A percentile compares a stretch with the other conserved stretches of the same genome.
Evolutionary conservation across 2,888 invertebrate species (phyloP).

Genomic region (Ceriagrion tenellum): DNA sequence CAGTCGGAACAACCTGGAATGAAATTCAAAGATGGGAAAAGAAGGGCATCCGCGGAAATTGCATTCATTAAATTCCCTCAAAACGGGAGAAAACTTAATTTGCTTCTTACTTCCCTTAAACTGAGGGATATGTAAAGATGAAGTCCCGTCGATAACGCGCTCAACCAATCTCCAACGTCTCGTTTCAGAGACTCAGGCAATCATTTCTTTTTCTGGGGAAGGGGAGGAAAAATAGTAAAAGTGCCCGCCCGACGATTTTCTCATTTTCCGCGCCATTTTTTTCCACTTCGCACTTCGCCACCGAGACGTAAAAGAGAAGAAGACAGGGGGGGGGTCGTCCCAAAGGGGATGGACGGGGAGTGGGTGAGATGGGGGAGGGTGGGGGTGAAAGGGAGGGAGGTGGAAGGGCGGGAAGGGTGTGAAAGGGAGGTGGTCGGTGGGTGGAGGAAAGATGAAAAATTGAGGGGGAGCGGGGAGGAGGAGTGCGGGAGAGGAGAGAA

Average conservation of each 20-base stretch:
- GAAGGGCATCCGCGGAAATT: background rate
- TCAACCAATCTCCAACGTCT: background rate
- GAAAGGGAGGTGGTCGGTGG: background rate
- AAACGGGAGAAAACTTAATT: background rate
- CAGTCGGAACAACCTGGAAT: background rate
- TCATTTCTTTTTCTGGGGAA: background rate
- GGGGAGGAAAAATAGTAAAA: background rate
- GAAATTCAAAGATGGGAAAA: background rate
- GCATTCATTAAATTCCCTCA: background rate
- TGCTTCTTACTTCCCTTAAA: background rate
- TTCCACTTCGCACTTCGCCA: background rate
- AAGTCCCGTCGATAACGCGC: background rate
- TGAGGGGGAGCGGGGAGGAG: background rate
- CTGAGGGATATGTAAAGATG: background rate
- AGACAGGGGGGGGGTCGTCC: too few relatives aligned
- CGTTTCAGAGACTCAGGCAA: background rate
- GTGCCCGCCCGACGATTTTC: background rate
- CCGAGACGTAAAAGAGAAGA: background rate
- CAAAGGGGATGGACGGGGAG: background rate
- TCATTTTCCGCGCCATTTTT: constrained; percentile 22
- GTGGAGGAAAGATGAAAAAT: background rate
- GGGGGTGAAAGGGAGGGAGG: background rate
- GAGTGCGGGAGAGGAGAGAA: background rate
- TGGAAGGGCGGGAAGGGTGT: too few relatives aligned
- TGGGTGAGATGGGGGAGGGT: background rate